Base-by-base conservation (phyloP, 2,797 vertebrate species). In the Coreius guichenoti region DNA sequence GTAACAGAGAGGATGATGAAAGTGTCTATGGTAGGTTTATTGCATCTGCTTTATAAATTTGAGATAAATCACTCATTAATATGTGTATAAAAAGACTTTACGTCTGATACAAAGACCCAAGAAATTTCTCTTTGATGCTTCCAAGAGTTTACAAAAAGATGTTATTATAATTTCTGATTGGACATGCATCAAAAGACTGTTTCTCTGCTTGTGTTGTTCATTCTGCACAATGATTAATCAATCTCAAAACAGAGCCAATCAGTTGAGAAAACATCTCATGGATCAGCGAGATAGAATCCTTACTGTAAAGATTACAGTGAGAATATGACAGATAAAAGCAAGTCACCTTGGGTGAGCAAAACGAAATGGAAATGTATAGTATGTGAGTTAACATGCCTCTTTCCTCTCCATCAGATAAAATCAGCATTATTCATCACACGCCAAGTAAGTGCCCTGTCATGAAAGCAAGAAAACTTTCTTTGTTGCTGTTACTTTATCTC, bases 391-490 rank as follows among this genome's bases (percentile, higher is more conserved):
- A 88, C 81, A 80, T 63, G 43, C 75, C 26, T 89, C 29, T 81
- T 86, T 43, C 90, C 33, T 89, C 81, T 88, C 84, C 86, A 43
- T 33, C 91, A 95, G 95, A 95, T 94, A 93, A 94, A 93, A 94
- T 95, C 93, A 93, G 91, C 93, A 93, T 92, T 45, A 88, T 93
- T 91, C 94, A 94, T 93, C 94, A 93, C 81, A 91, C 87, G 61
- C 91, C 92, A 93, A 88, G 94, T 95, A 89, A 94, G 95, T 94
- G 87, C 87, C 63, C 88, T 85, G 63, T 87, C 87, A 75, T 45
- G 13, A 73, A 51, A 79, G 29, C 12, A 87, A 82, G 56, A 81
- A 87, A 87, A 39, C 49, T 77, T 88, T 87, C 26, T 88, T 65
- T 74, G 75, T 82, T 72, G 23, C 67, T 67, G 87, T 89, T 89